Evolutionary conservation across 2,888 invertebrate genomes (phyloP).

Genomic region (Plebejus argus): DNA sequence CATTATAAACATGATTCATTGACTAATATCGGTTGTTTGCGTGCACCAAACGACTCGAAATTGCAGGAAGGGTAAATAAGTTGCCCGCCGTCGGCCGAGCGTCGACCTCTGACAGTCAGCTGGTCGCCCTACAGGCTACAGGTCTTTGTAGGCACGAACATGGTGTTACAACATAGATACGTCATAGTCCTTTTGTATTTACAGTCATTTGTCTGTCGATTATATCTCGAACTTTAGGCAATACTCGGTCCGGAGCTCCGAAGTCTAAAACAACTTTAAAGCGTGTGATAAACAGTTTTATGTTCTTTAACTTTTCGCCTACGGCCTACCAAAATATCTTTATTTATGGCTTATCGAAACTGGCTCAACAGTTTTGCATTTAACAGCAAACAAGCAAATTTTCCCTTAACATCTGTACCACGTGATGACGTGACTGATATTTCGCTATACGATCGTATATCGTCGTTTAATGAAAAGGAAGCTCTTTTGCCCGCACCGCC

Average conservation of each 20-base stretch:
- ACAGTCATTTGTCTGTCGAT: too few species aligned
- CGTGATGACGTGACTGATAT: background rate
- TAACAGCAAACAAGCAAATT: background rate
- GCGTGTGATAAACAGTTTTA: too few species aligned
- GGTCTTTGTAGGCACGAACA: background rate
- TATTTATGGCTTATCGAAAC: too few species aligned
- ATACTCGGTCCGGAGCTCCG: too few species aligned
- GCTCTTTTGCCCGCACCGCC: background rate
- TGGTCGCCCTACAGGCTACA: background rate
- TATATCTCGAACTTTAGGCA: too few species aligned
- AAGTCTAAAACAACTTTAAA: too few species aligned
- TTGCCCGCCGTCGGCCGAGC: background rate
- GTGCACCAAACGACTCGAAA: constrained; percentile 10
- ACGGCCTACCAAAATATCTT: too few species aligned
- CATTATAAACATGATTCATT: constrained; percentile 12
- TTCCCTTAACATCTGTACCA: background rate
- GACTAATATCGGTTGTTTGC: background rate
- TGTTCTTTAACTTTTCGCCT: too few species aligned
- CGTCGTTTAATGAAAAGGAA: background rate
- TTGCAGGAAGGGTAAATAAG: constrained; percentile 1
- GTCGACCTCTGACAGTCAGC: constrained; percentile 14
- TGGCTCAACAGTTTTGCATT: too few species aligned
- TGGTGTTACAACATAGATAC: too few species aligned
- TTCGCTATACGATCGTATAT: background rate
- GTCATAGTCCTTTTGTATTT: too few species aligned